These are phyloP conservation scores for Mycetomoellerius zeteki DNA, from an alignment of 1,140 invertebrate genomes.

Conservation along the genomic window DNA sequence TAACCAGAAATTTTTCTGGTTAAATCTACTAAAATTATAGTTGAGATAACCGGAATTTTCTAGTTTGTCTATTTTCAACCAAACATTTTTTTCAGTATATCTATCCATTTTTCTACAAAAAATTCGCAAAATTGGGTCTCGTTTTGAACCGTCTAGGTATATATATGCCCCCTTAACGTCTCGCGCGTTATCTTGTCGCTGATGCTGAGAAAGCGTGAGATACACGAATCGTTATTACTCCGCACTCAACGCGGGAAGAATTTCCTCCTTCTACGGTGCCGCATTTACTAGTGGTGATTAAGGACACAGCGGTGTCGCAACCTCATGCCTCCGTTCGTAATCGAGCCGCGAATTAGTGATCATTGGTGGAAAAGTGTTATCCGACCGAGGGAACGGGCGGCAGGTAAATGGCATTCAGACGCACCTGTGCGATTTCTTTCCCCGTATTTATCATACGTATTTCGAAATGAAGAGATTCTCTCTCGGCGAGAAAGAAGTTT, in stretches of 20 bases:
- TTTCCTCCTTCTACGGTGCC: neutral
- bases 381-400: neutral
- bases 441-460: neutral
- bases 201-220: conserved; percentile 1
- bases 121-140: too few species aligned
- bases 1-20: too few species aligned
- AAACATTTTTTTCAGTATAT: too few species aligned
- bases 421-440: neutral
- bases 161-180: neutral
- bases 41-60: too few species aligned
- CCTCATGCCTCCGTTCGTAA: neutral
- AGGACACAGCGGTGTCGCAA: conserved; percentile 36
- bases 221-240: conserved; percentile 21
- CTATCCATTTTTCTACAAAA: too few species aligned
- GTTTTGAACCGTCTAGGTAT: too few species aligned
- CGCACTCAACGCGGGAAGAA: neutral
- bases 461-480: conserved; percentile 5
- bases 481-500: neutral
- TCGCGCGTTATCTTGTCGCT: conserved; percentile 10
- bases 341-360: conserved; percentile 35
- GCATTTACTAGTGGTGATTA: conserved; percentile 21
- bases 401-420: conserved; percentile 7
- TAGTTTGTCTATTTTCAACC: too few species aligned
- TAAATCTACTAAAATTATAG: too few species aligned
- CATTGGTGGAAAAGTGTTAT: neutral